Evolutionary conservation across 1,140 invertebrate genomes (phyloP), one percentile per base, ranked within the genome.

Genomic region (Aphelenchoides fujianensis): DNA sequence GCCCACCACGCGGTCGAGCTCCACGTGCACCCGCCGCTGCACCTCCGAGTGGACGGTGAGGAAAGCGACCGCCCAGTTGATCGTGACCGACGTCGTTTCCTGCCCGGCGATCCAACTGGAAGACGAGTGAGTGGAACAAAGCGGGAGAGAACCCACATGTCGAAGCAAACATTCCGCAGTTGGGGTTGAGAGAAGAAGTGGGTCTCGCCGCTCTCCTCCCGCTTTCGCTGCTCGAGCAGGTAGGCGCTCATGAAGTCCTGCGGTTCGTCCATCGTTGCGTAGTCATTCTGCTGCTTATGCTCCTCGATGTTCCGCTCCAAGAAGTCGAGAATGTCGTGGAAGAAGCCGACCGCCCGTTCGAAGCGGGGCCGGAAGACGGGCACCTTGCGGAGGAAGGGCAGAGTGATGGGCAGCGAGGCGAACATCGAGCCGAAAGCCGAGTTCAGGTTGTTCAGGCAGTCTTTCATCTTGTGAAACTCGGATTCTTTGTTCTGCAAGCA

Each of bases 191-290:
- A 19, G 66, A 69, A 69, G 68, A 37, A 67, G 16, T 69, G 67
- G 12, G 61, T 0, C n/a, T 69, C 12, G 16, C 61, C 67, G 19
- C 23, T 69, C 34, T 12, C n/a, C 71, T 70, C n/a, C 1, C 67
- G 16, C 12, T 32, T 57, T 2, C 16, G 27, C 27, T 7, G 3
- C 30, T 70, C 68, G 1, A 34, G 28, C 64, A 70, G 41, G 32
- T 41, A 70, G n/a, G 68, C 68, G 9, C 16, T 16, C 1, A 72
- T 35, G 68, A 32, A 70, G 9, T 70, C 68, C 1, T n/a, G 69
- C 1, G 68, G 68, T 48, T 70, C 68, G 23, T 5, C 30, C 5
- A 59, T 52, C 27, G 62, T 16, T 5, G 52, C 62, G 5, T 5
- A 7, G 27, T 66, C 62, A 61, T 59, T 66, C 30, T 55, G 16